These are phyloP conservation scores for Halictus rubicundus DNA, from an alignment of 1,140 invertebrate species.

Conservation along the genomic window DNA sequence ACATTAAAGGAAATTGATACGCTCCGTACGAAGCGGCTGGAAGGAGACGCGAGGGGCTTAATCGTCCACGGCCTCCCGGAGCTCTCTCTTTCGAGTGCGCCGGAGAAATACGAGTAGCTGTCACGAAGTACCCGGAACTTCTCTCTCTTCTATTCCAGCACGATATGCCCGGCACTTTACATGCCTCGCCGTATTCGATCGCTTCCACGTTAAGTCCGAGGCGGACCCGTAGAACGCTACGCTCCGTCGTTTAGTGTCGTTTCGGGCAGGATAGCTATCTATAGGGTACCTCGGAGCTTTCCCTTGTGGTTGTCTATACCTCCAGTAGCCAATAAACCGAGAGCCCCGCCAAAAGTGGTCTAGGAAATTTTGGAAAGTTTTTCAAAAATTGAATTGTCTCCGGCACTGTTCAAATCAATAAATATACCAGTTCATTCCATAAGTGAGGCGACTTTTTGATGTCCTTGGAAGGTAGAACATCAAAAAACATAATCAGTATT, in stretches of 20 bases:
- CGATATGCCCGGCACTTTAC: slow-evolving; percentile 48
- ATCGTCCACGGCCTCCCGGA: slow-evolving; percentile 44
- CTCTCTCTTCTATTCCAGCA: slow-evolving; percentile 34
- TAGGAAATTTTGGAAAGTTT: too few species aligned
- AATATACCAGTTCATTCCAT: too few species aligned
- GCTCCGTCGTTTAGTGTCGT: slow-evolving; percentile 9
- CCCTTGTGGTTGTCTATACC: too few species aligned
- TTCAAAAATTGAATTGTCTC: too few species aligned
- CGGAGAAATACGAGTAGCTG: slow-evolving; percentile 43
- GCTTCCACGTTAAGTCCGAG: slow-evolving; percentile 41
- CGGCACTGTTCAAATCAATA: too few species aligned
- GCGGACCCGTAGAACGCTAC: slow-evolving; percentile 20
- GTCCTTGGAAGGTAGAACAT: too few species aligned
- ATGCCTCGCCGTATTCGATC: slow-evolving; percentile 45
- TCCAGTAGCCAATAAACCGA: too few species aligned
- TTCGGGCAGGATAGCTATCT: too few species aligned
- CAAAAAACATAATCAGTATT: too few species aligned
- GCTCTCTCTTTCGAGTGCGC: slow-evolving; percentile 40
- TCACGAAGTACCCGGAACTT: slow-evolving; percentile 33
- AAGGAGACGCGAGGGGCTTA: slow-evolving; percentile 32
- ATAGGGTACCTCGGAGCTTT: too few species aligned
- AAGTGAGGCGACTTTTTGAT: too few species aligned
- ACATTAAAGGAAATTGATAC: slow-evolving; percentile 59
- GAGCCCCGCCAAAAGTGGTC: too few species aligned
- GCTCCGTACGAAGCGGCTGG: slow-evolving; percentile 1